phyloP scores from a whole-genome alignment of 2,797 vertebrate species.

The Okamejei kenojei region DNA sequence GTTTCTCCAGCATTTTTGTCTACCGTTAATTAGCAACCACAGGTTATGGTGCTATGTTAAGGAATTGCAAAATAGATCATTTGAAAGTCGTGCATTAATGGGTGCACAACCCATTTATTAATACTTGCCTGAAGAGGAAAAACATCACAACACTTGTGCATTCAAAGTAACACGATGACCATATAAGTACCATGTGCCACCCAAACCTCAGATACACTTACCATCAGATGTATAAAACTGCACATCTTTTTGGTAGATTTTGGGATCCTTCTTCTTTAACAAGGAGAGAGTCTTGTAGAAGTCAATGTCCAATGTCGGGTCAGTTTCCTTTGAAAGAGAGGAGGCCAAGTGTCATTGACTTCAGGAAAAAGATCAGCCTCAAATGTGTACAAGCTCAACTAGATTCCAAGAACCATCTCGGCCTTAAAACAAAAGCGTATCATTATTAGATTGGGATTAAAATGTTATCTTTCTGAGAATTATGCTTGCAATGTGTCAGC shows the following conservation, averaged over 20 bases:
- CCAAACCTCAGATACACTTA: conserved; percentile 37
- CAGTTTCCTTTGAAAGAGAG: conserved; percentile 59
- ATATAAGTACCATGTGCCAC: not conserved
- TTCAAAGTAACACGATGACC: not conserved
- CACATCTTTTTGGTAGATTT: conserved; percentile 70
- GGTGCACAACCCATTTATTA: not conserved
- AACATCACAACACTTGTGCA: not conserved
- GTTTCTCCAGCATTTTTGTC: too few species aligned
- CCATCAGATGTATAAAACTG: conserved; percentile 67
- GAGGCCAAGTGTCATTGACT: not conserved
- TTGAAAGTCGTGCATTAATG: not conserved
- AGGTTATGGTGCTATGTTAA: not conserved
- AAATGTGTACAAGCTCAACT: too few species aligned
- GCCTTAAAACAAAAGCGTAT: not conserved
- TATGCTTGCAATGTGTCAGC: not conserved
- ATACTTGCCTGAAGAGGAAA: not conserved
- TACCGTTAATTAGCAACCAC: not conserved
- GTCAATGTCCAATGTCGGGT: conserved; percentile 69
- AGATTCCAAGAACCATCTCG: not conserved
- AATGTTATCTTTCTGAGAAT: not conserved
- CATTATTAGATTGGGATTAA: not conserved
- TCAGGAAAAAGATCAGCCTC: not conserved
- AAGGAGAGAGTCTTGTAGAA: conserved; percentile 81
- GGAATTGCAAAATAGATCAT: too few species aligned
- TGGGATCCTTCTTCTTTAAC: conserved; percentile 80